A percentile compares a stretch with the other conserved stretches of the same genome.
phyloP scores from a whole-genome alignment of 2,888 invertebrate genomes.

The Polymixis lichenea region DNA sequence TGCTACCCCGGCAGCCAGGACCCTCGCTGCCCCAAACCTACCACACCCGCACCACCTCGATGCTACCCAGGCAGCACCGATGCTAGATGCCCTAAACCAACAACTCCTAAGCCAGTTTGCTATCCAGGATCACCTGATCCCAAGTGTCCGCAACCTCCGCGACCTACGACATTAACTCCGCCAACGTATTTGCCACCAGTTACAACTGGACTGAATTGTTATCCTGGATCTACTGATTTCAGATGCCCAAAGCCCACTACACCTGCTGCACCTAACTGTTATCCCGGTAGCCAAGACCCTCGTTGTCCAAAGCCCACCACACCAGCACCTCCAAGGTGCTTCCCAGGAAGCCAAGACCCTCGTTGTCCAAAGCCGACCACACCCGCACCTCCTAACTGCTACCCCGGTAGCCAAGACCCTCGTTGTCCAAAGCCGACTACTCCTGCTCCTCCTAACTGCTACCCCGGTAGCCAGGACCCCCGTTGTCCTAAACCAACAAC shows the following conservation, averaged over 20 bases:
- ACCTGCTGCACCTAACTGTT: constrained; percentile 57
- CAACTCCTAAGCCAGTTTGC: constrained; percentile 42
- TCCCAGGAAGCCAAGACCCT: neutral
- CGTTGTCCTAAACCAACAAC: constrained; percentile 70
- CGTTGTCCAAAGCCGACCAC: constrained; percentile 61
- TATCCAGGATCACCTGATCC: constrained; percentile 72
- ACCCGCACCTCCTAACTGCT: constrained; percentile 13
- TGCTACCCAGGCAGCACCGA: constrained; percentile 72
- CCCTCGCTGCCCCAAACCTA: constrained; percentile 63
- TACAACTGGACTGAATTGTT: constrained; percentile 6
- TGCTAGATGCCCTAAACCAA: constrained; percentile 66
- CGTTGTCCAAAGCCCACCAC: constrained; percentile 70
- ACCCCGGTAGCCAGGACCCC: constrained; percentile 72
- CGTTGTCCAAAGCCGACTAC: constrained; percentile 40
- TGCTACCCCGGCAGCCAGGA: constrained; percentile 50
- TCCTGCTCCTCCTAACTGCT: constrained; percentile 66
- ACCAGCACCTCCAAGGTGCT: neutral
- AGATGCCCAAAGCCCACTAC: constrained; percentile 69
- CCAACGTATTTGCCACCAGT: constrained; percentile 69
- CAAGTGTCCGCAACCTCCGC: constrained; percentile 75
- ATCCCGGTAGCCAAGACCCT: constrained; percentile 70
- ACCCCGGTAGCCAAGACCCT: no score
- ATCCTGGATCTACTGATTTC: constrained; percentile 48
- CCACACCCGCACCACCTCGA: constrained; percentile 58
- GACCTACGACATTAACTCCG: constrained; percentile 70